Evolutionary conservation across 2,113 vertebrate genomes (phyloP), one percentile per base, ranked within the genome.

Genomic region (Menidia beryllina): DNA sequence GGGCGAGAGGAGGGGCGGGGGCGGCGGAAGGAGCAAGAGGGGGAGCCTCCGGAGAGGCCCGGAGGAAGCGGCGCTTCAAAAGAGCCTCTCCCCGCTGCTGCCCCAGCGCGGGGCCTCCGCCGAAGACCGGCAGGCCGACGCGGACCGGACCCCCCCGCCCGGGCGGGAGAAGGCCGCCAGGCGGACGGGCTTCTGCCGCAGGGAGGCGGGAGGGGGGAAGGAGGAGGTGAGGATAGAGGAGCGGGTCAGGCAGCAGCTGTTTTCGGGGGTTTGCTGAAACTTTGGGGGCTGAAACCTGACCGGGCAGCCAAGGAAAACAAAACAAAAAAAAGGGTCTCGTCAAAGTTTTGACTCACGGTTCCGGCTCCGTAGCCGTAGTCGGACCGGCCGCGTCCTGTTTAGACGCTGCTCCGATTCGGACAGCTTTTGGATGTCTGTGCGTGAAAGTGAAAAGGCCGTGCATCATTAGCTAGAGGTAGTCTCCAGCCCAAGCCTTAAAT

Each of bases 261-360:
- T 93, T 81, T 93, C 92, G 3, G 91, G 92, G 0, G 90, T 93
- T 9, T 93, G 92, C 82, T 93, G 88, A 93, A 25, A 30, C 1
- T 23, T 24, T 66, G 20, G 27, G 49, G 1, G 62, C 38, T 15
- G 27, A 77, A 69, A 36, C 34, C 66, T 52, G 30, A n/a, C n/a
- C n/a, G n/a, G 45, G 14, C 26, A 53, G 34, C 43, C 23, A 11
- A 4, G 50, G 8, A 25, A 17, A 55, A 45, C 43, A n/a, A 11
- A 4, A 50, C 6, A 25, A 17, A 55, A 45, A 56, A 38, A 26
- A 63, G 30, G 10, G 65, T 4, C 20, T n/a, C 55, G 65, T 73
- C 11, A 58, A 71, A 3, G 4, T 2, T 56, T 60, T 64, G 52
- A 68, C 24, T 39, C 55, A 58, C 55, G 54, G n/a, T n/a, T n/a